These are phyloP conservation scores for Halcyon badia DNA, from an alignment of 2,797 vertebrate genomes.

Conservation along the genomic window DNA sequence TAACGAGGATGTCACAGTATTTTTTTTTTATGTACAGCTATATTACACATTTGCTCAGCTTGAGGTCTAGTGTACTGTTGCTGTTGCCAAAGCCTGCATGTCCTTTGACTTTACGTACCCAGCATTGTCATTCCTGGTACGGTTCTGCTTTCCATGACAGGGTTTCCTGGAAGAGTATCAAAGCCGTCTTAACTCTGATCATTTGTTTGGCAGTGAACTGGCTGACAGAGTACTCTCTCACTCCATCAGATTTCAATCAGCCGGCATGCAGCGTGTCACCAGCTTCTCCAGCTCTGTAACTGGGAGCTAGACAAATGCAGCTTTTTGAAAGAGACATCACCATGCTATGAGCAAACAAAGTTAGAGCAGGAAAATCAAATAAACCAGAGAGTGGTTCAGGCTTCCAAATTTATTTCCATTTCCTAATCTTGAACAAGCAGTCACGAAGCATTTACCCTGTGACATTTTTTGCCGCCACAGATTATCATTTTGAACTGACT, in stretches of 20 bases:
- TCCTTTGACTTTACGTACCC: background rate
- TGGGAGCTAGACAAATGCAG: background rate
- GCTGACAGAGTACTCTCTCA: background rate
- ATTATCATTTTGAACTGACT: background rate
- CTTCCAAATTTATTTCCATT: constrained; percentile 48
- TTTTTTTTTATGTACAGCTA: background rate
- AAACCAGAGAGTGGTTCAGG: background rate
- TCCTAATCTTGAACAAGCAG: constrained; percentile 6
- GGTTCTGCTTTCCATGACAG: constrained; percentile 41
- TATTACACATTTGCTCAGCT: background rate
- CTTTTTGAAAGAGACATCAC: background rate
- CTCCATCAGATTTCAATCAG: background rate
- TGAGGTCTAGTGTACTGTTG: background rate
- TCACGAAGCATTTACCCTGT: background rate
- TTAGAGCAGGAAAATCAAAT: background rate
- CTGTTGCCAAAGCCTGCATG: background rate
- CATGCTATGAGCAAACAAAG: background rate
- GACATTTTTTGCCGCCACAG: background rate
- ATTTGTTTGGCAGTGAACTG: background rate
- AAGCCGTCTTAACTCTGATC: background rate
- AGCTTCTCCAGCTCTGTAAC: background rate
- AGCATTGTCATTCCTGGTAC: constrained; percentile 14
- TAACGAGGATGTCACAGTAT: background rate
- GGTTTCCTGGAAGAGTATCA: constrained; percentile 48
- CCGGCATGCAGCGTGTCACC: background rate